phyloP scores from a whole-genome alignment of 2,888 invertebrate genomes.

The Phymatocera aterrima region DNA sequence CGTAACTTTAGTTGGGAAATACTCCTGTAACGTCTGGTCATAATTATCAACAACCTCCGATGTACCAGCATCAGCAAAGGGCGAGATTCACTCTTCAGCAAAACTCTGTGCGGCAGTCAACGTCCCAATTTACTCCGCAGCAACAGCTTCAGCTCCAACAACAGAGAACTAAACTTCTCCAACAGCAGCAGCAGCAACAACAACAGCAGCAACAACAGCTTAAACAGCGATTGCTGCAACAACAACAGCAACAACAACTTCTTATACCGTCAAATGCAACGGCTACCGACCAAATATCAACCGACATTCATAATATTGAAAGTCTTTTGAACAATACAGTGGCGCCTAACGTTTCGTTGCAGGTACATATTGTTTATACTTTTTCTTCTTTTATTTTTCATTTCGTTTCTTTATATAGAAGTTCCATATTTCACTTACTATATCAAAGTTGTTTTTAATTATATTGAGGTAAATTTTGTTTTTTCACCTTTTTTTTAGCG shows the following conservation, averaged over 20 bases:
- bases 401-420: neutral
- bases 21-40: slow-evolving; percentile 72
- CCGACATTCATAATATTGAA: slow-evolving; percentile 84
- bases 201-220: slow-evolving; percentile 76
- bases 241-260: slow-evolving; percentile 89
- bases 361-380: slow-evolving; percentile 71
- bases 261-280: slow-evolving; percentile 88
- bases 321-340: slow-evolving; percentile 90
- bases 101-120: slow-evolving; percentile 62
- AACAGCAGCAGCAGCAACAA: slow-evolving; percentile 71
- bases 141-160: slow-evolving; percentile 73
- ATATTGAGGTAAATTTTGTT: neutral
- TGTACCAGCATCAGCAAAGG: slow-evolving; percentile 71
- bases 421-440: neutral
- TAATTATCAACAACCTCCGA: slow-evolving; percentile 74
- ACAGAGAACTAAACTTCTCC: slow-evolving; percentile 70
- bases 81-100: slow-evolving; percentile 69
- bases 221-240: slow-evolving; percentile 84
- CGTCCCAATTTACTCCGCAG: slow-evolving; percentile 66
- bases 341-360: slow-evolving; percentile 93
- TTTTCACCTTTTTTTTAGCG: slow-evolving; percentile 66
- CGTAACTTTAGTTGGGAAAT: slow-evolving; percentile 64
- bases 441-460: neutral
- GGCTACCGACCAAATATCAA: slow-evolving; percentile 77
- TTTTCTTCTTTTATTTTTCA: neutral